Evolutionary conservation across 2,797 vertebrate species (phyloP), one percentile per base, ranked within the genome.

Genomic region (Paratrypauchen microcephalus): DNA sequence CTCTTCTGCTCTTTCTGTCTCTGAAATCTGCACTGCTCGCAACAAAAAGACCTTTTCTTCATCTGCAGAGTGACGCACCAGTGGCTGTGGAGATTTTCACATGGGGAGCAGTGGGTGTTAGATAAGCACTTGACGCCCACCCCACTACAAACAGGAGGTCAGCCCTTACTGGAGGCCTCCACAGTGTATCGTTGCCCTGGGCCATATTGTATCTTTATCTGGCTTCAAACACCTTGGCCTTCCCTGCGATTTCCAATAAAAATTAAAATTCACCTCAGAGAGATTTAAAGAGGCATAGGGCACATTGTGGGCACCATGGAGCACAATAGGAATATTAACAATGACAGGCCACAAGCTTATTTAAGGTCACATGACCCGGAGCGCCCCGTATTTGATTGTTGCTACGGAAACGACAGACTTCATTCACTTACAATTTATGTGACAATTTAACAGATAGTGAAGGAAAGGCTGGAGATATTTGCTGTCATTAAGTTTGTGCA

Each of bases 81-180:
- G 91, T 87, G 77, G 78, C 91, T 90, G 92, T 61, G 88, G 88
- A 89, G 92, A 90, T 94, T 93, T 94, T 94, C 93, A 93, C 92
- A 91, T 88, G 79, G 26, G 41, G 62, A 47, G 86, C 73, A 74
- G 74, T 54, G 69, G 72, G 67, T 81, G 80, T 47, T 26, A 47
- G 83, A 91, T 92, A 91, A 92, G 84, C 83, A 84, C 83, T 89
- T 82, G 75, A 75, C 52, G 26, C 85, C 83, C 82, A 70, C 82
- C 82, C 82, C 74, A 50, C 79, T 72, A 78, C 70, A 86, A 82
- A 81, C 61, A 11, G 60, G 62, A 79, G 85, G 76, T 87, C 89
- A 77, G 78, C 83, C 81, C 77, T 84, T 84, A 89, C 87, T 87
- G 85, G 81, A 39, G 72, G 79, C 81, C 83, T 79, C 85, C 81